Conservation (phyloP, 2,113 vertebrate species). For the Lepisosteus oculatus region DNA sequence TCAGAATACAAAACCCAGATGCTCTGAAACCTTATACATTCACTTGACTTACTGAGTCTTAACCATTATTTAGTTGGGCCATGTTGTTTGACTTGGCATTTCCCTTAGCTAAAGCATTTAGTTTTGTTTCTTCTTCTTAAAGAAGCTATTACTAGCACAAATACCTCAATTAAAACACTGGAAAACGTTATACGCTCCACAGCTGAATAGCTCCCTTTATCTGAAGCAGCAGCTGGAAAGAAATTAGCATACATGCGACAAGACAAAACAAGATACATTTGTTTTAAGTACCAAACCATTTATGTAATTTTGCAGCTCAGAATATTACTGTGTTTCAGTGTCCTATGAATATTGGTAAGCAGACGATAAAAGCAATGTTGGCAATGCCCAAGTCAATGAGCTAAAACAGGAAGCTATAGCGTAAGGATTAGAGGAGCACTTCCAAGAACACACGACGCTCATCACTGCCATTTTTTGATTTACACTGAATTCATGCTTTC, state of each 20-base stretch:
- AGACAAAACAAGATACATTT: conserved; percentile 42
- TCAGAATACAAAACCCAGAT: conserved; percentile 49
- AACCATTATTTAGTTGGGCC: conserved; percentile 47
- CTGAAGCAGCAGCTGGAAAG: conserved; percentile 51
- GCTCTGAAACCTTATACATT: conserved; percentile 33
- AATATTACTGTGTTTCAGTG: conserved; percentile 20
- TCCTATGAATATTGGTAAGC: conserved; percentile 33
- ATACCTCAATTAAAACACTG: conserved; percentile 45
- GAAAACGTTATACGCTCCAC: conserved; percentile 32
- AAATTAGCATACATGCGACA: conserved; percentile 44
- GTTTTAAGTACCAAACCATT: conserved; percentile 43
- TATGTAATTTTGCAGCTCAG: conserved; percentile 34
- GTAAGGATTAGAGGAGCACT: conserved; percentile 1
- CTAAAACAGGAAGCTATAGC: conserved; percentile 11
- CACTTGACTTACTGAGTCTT: conserved; percentile 49
- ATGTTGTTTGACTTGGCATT: conserved; percentile 33
- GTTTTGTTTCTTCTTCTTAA: conserved; percentile 46
- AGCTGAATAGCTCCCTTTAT: conserved; percentile 48
- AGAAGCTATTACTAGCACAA: conserved; percentile 49
- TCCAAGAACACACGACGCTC: not conserved
- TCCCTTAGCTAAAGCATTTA: conserved; percentile 42
- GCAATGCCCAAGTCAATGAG: conserved; percentile 3
- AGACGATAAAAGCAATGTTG: conserved; percentile 5
- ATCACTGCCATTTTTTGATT: not conserved
- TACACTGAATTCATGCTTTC: conserved; percentile 7